Evolutionary conservation across 2,113 vertebrate genomes (phyloP).

Genomic region (Lophius piscatorius): DNA sequence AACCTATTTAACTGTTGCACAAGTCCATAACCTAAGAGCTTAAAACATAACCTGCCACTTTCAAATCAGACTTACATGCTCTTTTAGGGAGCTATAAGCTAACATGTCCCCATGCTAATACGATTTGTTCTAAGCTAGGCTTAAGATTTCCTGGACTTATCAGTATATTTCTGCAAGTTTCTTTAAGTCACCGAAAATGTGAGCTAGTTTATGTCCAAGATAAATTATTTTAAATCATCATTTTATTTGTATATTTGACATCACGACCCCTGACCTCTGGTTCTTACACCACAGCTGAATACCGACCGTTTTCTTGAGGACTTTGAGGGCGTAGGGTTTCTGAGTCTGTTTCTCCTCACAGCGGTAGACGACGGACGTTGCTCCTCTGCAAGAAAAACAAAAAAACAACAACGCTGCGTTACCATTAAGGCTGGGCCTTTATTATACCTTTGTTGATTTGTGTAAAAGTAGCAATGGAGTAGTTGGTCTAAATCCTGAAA

Average conservation of each 20-base stretch:
- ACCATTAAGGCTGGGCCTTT: too few species aligned
- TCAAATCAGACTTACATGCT: not conserved
- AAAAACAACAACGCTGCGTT: not conserved
- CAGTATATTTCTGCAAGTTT: too few species aligned
- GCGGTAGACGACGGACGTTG: constrained; percentile 87
- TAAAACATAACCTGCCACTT: too few species aligned
- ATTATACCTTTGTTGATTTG: too few species aligned
- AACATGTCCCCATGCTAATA: not conserved
- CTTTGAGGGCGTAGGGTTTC: constrained; percentile 84
- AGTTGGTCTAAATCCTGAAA: too few species aligned
- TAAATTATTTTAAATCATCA: too few species aligned
- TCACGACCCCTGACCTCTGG: constrained; percentile 1
- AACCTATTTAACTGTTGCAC: not conserved
- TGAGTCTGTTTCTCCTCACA: constrained; percentile 87
- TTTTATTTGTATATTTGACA: too few species aligned
- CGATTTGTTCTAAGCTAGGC: constrained; percentile 1
- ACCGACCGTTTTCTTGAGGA: constrained; percentile 90
- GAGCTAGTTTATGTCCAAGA: not conserved
- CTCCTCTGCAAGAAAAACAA: constrained; percentile 77
- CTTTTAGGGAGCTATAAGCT: not conserved
- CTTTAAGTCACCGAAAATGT: too few species aligned
- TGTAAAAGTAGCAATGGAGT: too few species aligned
- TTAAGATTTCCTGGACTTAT: too few species aligned
- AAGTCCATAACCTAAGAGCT: not conserved
- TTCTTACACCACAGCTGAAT: not conserved